Base-by-base conservation (phyloP, 2,797 vertebrate genomes). In the Tokudaia muenninki region DNA sequence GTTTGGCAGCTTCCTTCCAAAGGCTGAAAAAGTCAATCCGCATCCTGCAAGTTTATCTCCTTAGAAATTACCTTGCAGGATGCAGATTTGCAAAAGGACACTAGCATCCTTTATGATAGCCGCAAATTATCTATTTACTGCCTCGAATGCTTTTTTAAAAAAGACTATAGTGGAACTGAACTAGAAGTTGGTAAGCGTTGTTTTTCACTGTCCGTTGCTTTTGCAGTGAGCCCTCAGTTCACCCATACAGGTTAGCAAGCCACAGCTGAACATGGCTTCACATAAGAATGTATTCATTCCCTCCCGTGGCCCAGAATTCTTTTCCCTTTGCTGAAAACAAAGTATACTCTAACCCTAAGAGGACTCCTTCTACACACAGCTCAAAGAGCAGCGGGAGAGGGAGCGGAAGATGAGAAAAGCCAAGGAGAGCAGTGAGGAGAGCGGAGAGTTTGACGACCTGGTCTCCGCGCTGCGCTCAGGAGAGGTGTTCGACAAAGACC, bases 401-500 rank as follows among this genome's bases (percentile, higher is more conserved):
- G 99, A 99, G 94, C 99, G 99, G 52, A 99, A 99, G 98, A 99
- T 99, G 0, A 98, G 99, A 37, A 99, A 99, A 97, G 99, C 99
- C 0, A 99, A 99, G 98, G 99, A 99, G 41, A 99, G 98, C 1
- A 99, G 99, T 0, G 99, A 99, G 96, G 99, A 99, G 50, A 99
- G 99, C 0, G 99, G 99, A 0, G 99, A 99, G 98, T 99, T 99
- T 0, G 99, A 99, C 0, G 99, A 99, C 98, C 98, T 99, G 24
- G 99, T 99, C 98, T 99, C 99, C 0, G 99, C 99, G 0, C 98
- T 99, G 96, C 99, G 99, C 87, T 99, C 99, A 0, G 99, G 99
- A 0, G 99, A 99, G 98, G 99, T 99, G 95, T 99, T 99, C 2
- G 99, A 99, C 98, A 99, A 99, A 98, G 99, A 99, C 99, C 98